phyloP scores from a whole-genome alignment of 2,888 invertebrate species.

The Pachydiplax longipennis region DNA sequence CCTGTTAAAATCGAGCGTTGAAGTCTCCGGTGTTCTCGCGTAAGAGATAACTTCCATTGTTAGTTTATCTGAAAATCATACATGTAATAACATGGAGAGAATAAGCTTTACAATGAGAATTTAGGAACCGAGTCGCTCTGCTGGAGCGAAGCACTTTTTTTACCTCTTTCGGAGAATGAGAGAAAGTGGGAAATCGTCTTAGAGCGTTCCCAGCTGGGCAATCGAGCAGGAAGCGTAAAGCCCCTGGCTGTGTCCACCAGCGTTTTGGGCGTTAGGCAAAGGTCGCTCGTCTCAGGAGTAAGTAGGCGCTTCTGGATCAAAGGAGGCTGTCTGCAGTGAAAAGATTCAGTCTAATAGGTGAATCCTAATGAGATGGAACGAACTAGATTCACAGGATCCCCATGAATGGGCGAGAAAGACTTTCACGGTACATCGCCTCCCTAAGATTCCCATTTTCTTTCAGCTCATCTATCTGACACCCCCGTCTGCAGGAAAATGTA shows the following conservation, averaged over 20 bases:
- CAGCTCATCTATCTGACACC: too few relatives aligned
- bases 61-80: background rate
- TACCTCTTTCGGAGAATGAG: background rate
- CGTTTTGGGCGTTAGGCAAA: background rate
- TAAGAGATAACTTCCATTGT: background rate
- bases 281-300: background rate
- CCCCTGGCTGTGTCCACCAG: background rate
- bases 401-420: background rate
- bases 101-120: background rate
- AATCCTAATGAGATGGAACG: conserved; percentile 32
- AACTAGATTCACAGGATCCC: background rate
- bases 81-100: background rate
- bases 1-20: background rate
- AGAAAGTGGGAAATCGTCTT: conserved; percentile 8
- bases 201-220: background rate
- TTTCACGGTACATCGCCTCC: background rate
- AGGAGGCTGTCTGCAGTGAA: background rate
- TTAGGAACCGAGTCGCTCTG: conserved; percentile 3
- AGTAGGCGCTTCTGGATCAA: background rate
- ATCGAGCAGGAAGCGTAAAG: conserved; percentile 36
- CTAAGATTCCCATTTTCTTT: background rate
- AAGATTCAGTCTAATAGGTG: background rate
- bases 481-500: too few relatives aligned
- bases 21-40: background rate
- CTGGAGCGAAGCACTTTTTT: conserved; percentile 17